Conservation (phyloP, 2,888 invertebrate species). For the Lottia gigantea region DNA sequence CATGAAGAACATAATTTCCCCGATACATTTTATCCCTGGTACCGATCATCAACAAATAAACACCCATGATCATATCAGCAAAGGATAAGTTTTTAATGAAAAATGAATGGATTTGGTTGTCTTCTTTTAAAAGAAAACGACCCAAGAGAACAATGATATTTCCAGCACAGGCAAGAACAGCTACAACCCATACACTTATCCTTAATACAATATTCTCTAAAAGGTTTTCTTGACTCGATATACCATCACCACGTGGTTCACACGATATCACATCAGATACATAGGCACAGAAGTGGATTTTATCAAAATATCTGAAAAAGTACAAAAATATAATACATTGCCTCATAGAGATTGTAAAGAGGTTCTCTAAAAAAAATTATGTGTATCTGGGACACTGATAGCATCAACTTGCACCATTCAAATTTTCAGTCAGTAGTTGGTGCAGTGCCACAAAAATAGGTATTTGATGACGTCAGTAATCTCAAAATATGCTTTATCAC, state of each 20-base stretch:
- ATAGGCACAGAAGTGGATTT: conserved; percentile 31
- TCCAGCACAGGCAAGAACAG: conserved; percentile 73
- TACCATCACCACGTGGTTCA: conserved; percentile 31
- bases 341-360: too few relatives aligned
- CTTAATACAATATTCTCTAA: conserved; percentile 34
- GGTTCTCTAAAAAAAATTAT: too few relatives aligned
- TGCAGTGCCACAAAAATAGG: too few relatives aligned
- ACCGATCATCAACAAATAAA: conserved; percentile 74
- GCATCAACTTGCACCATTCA: too few relatives aligned
- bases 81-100: conserved; percentile 75
- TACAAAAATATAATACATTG: not conserved
- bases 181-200: conserved; percentile 75
- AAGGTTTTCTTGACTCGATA: conserved; percentile 34
- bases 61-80: conserved; percentile 76
- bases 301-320: conserved; percentile 30
- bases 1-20: conserved; percentile 73
- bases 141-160: conserved; percentile 70
- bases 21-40: conserved; percentile 71
- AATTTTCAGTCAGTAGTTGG: too few relatives aligned
- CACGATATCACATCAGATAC: conserved; percentile 29
- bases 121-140: conserved; percentile 70
- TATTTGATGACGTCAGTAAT: too few relatives aligned
- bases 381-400: too few relatives aligned
- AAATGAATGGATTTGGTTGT: conserved; percentile 62
- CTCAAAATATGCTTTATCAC: too few relatives aligned